Percentiles rank a stretch among this genome's conserved stretches.
Conservation (phyloP, 2,888 invertebrate genomes). For the Torymus tubicola region DNA sequence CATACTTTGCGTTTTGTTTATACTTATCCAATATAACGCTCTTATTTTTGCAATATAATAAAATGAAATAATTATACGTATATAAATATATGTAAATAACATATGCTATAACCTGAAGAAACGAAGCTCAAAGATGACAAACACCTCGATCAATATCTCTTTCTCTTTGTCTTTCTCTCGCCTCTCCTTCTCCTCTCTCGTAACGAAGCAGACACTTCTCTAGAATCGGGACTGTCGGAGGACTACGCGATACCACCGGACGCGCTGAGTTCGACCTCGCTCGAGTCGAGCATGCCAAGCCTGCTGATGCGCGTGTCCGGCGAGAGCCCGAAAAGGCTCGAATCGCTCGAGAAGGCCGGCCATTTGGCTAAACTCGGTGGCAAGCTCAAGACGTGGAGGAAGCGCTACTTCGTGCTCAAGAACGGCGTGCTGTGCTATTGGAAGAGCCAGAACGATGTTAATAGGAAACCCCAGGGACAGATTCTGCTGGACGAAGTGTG, state of each 20-base stretch:
- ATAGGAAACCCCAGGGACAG: conserved; percentile 94
- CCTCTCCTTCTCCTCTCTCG: no score
- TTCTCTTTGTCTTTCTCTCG: no score
- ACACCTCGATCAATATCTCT: no score
- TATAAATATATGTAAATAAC: no score
- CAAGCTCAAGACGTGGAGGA: conserved; percentile 96
- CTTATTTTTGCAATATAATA: no score
- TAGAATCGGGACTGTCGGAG: conserved; percentile 95
- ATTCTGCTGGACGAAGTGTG: conserved; percentile 94
- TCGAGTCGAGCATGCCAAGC: conserved; percentile 86
- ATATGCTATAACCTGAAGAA: no score
- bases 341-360: conserved; percentile 92
- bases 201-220: conserved; percentile 78
- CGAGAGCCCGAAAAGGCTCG: conserved; percentile 80
- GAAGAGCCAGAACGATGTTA: conserved; percentile 93
- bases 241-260: conserved; percentile 98
- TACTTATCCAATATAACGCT: no score
- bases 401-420: conserved; percentile 96
- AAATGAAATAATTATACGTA: no score
- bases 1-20: no score
- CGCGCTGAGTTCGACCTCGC: conserved; percentile 88
- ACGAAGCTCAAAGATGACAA: no score
- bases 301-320: conserved; percentile 80
- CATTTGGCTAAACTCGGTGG: conserved; percentile 94
- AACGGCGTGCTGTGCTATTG: conserved; percentile 95